Percentiles rank a stretch among this genome's conserved stretches.
phyloP scores from a whole-genome alignment of 2,888 invertebrate species.

The Nymphalis c-album region DNA sequence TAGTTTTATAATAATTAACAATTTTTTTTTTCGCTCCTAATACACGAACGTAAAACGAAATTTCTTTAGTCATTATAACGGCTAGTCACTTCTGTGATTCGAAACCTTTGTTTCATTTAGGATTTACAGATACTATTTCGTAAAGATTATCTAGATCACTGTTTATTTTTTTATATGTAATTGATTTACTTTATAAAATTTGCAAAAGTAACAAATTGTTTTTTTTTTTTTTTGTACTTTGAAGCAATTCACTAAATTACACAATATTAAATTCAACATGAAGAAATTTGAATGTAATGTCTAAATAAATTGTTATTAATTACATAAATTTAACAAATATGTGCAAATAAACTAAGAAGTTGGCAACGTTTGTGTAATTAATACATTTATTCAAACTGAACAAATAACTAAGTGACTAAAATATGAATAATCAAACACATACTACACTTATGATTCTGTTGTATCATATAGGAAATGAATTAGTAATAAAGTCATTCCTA shows the following conservation, averaged over 20 bases:
- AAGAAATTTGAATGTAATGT: slow-evolving; percentile 66
- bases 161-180: slow-evolving; percentile 73
- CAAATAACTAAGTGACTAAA: slow-evolving; percentile 74
- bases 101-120: slow-evolving; percentile 64
- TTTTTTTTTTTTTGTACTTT: slow-evolving; percentile 85
- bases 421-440: slow-evolving; percentile 75
- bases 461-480: slow-evolving; percentile 51
- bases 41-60: slow-evolving; percentile 67
- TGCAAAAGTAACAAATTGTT: slow-evolving; percentile 87
- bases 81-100: slow-evolving; percentile 53
- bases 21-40: slow-evolving; percentile 67
- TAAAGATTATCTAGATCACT: slow-evolving; percentile 72
- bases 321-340: slow-evolving; percentile 77
- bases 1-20: slow-evolving; percentile 69
- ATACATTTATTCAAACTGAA: slow-evolving; percentile 76
- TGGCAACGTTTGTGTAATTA: slow-evolving; percentile 77
- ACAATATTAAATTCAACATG: slow-evolving; percentile 76
- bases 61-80: slow-evolving; percentile 56
- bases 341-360: slow-evolving; percentile 80
- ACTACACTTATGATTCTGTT: slow-evolving; percentile 55
- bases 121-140: slow-evolving; percentile 76
- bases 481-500: slow-evolving; percentile 47
- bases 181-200: slow-evolving; percentile 84
- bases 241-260: slow-evolving; percentile 85
- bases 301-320: slow-evolving; percentile 78